Evolutionary conservation across 2,113 vertebrate species (phyloP), one percentile per base, ranked within the genome.

Genomic region (Neogale vison): DNA sequence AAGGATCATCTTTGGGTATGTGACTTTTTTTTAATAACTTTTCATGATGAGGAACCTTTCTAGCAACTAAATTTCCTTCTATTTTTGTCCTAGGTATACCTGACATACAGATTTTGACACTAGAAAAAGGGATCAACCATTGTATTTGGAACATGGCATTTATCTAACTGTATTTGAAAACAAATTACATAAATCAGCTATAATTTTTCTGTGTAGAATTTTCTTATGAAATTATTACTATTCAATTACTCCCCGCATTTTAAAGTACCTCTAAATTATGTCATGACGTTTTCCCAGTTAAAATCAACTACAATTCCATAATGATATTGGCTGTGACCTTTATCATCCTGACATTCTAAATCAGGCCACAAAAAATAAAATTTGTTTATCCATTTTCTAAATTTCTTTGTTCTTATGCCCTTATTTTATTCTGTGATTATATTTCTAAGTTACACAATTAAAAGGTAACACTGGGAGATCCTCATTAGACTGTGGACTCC

Each of bases 381-480:
- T 34, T 61, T 42, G 5, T 36, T 81, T 93, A 83, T 45, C n/a
- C 20, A 39, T 47, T 90, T 95, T 88, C 47, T 21, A 67, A 87
- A 76, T 87, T 67, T 34, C n/a, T 72, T 61, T 93, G 42, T 93
- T 63, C 57, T 21, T 88, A 14, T 82, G 69, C 50, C 67, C 24
- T 92, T 61, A 77, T n/a, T 72, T 87, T 83, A 59, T 31, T 95
- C 61, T 72, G 34, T 90, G 85, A 94, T 94, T 94, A 93, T 21
- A 83, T 74, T 88, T 92, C 69, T 95, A 79, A 80, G 39, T 55
- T 94, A 65, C 24, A 94, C n/a, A 90, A 90, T 96, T 94, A 96
- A 83, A 94, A 80, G 47, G 5, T 79, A 90, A 82, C 39, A 34
- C 45, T 79, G 15, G 26, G 34, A 90, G 31, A 90, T 67, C 14